These are phyloP conservation scores for Scylla paramamosain DNA, from an alignment of 1,140 invertebrate species.

Conservation along the genomic window DNA sequence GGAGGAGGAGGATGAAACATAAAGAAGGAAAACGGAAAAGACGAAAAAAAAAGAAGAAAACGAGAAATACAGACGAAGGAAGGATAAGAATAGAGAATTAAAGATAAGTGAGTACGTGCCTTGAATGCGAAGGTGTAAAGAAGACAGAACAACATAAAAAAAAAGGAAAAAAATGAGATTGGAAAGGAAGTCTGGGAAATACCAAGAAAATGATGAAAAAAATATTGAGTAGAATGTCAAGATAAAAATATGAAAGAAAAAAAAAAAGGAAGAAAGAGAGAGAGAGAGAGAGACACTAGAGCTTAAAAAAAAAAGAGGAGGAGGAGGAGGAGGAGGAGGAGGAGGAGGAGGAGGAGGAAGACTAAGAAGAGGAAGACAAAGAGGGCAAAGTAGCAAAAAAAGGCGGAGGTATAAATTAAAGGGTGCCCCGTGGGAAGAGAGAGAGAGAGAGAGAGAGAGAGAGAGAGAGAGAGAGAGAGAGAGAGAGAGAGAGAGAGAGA, in stretches of 20 bases:
- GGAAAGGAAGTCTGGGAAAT: too few relatives aligned
- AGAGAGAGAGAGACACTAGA: too few relatives aligned
- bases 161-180: too few relatives aligned
- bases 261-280: neutral
- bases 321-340: conserved; percentile 12
- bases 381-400: neutral
- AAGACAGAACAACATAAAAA: too few relatives aligned
- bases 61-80: neutral
- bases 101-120: too few relatives aligned
- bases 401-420: conserved; percentile 14
- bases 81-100: too few relatives aligned
- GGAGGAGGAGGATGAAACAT: neutral
- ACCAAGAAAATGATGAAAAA: neutral
- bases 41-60: neutral
- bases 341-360: too few relatives aligned
- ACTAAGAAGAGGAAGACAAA: neutral
- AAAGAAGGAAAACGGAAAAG: neutral
- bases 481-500: conserved; percentile 21
- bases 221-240: neutral
- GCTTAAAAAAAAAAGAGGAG: neutral
- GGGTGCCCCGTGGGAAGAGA: neutral
- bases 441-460: conserved; percentile 14
- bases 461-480: conserved; percentile 16
- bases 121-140: too few relatives aligned
- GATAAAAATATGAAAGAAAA: neutral